These are phyloP conservation scores for Psophia crepitans DNA, from an alignment of 2,113 vertebrate species.

Conservation along the genomic window DNA sequence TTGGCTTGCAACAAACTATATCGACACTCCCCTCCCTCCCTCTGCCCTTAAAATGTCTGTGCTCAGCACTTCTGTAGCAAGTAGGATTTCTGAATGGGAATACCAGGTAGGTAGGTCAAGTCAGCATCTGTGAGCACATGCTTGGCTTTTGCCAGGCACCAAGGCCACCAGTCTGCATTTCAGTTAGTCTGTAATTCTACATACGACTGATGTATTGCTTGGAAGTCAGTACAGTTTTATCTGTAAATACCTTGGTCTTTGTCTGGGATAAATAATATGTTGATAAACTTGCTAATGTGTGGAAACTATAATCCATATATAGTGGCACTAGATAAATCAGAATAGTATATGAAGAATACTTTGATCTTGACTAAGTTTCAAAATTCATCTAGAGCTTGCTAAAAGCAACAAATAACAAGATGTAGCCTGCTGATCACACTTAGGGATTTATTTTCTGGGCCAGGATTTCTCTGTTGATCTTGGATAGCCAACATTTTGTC, in stretches of 20 bases:
- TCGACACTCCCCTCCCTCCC: neutral
- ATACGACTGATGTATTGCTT: neutral
- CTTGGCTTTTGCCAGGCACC: neutral
- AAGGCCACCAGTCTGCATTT: neutral
- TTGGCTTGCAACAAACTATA: neutral
- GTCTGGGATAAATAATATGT: neutral
- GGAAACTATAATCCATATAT: neutral
- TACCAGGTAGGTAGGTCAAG: neutral
- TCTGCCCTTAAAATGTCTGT: neutral
- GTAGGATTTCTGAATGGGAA: neutral
- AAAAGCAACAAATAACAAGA: slow-evolving; percentile 33
- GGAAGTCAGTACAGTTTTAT: neutral
- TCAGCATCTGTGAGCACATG: neutral
- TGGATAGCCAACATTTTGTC: neutral
- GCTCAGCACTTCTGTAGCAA: neutral
- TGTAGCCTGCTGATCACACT: slow-evolving; percentile 1
- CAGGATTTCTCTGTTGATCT: slow-evolving; percentile 40
- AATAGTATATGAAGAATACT: neutral
- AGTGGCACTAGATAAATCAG: neutral
- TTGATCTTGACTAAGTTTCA: neutral
- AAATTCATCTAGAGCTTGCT: neutral
- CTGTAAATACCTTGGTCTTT: neutral
- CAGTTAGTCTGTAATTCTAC: neutral
- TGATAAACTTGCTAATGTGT: neutral
- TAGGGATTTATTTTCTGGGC: slow-evolving; percentile 27